Evolutionary conservation across 37 sponge, comb jelly and placozoan genomes (phyloP), one percentile per base, ranked within the genome.

Genomic region (Cladorhizidae sp.): DNA sequence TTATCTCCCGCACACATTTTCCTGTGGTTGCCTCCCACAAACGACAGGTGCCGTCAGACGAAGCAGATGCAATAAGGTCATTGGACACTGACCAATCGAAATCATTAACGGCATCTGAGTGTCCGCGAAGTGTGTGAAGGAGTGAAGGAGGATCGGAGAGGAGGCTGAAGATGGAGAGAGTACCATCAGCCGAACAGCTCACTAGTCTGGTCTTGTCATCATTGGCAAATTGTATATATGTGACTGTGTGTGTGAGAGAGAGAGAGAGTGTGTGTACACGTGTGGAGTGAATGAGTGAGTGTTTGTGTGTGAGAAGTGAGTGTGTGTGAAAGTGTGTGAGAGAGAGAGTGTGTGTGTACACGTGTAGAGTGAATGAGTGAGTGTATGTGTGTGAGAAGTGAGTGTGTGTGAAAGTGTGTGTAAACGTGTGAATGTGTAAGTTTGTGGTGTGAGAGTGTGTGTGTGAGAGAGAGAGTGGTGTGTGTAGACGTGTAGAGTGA

Each of bases 31-130:
- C 57, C 68, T 89, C 74, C 96, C 96, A 95, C 59, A 95, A 67
- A 9, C 94, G 73, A 80, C 80, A 86, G 0, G 94, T 95, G 20
- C 89, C 85, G 63, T 95, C 96, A 18, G 93, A 88, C 1, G 96
- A 95, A 1, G 87, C 89, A 3, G 93, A 89, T 29, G 89, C 88
- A 0, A 95, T 79, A 56, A 86, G 83, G 70, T 95, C 96, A 68
- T 90, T 90, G 33, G 87, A 72, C 11, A 83, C 67, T 22, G 96
- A 95, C 96, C 96, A 95, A 54, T 92, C 93, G 75, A 95, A 89
- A 73, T 95, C 94, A 74, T 92, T 95, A 23, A 95, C 85, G 56
- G 87, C 59, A 67, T 72, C 39, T 11, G 55, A 84, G 90, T 95
- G 96, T 73, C 96, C 94, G 17, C 39, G 38, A 18, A 92, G 88